A percentile compares a stretch with the other conserved stretches of the same genome.
Conservation (phyloP, 2,113 vertebrate species). For the Syngnathus floridae region DNA sequence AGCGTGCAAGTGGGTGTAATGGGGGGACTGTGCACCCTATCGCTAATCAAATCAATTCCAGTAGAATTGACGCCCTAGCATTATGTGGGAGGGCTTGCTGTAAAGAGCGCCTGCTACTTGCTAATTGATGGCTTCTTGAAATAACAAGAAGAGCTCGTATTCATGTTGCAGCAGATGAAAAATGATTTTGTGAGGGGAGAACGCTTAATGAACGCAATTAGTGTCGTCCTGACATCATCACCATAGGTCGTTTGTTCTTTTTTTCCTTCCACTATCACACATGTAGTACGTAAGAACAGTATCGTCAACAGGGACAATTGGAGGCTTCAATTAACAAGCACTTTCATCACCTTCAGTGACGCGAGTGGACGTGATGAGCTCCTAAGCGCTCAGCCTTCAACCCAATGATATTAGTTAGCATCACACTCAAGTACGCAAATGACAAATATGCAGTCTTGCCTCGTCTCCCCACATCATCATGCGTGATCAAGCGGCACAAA, state of each 20-base stretch:
- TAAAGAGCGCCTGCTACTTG: constrained; percentile 21
- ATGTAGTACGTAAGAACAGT: not conserved
- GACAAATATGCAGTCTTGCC: not conserved
- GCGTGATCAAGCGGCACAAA: not conserved
- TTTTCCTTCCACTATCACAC: no score
- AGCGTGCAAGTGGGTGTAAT: not conserved
- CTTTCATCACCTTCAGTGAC: constrained; percentile 18
- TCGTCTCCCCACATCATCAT: not conserved
- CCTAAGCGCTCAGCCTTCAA: constrained; percentile 39
- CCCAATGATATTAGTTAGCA: constrained; percentile 34
- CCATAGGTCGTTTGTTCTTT: no score
- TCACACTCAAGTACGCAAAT: constrained; percentile 5
- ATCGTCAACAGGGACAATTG: constrained; percentile 27
- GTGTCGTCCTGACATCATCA: not conserved
- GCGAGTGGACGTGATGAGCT: constrained; percentile 25
- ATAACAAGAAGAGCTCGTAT: constrained; percentile 11
- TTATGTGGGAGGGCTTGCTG: constrained; percentile 26
- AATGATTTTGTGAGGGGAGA: not conserved
- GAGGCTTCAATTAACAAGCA: constrained; percentile 14
- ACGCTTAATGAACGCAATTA: not conserved
- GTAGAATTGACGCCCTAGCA: constrained; percentile 7
- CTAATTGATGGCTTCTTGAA: constrained; percentile 32
- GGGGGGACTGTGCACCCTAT: constrained; percentile 9
- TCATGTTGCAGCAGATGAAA: not conserved
- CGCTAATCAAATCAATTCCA: constrained; percentile 49